A percentile compares a stretch with the other conserved stretches of the same genome.
Conservation (phyloP, 2,888 invertebrate genomes). For the Ichneumoninae sp. region DNA sequence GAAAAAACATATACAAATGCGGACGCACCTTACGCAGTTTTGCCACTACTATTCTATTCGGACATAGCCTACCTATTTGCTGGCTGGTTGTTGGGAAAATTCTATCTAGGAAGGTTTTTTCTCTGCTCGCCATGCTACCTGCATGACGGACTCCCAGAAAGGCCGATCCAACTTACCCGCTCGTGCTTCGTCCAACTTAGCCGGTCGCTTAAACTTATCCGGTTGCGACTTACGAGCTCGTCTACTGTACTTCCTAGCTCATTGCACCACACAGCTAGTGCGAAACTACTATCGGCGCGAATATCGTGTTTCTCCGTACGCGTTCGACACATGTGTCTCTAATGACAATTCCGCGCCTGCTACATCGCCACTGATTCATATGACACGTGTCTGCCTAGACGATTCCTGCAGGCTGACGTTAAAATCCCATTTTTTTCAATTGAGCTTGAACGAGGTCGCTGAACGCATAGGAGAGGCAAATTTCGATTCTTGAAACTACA, state of each 20-base stretch:
- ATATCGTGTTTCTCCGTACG: conserved; percentile 59
- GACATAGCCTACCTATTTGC: no score
- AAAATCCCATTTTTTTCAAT: conserved; percentile 5
- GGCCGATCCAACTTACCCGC: no score
- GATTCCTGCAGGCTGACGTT: conserved; percentile 1
- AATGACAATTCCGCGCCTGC: conserved; percentile 75
- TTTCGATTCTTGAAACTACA: not conserved
- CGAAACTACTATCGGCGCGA: not conserved
- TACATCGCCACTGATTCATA: conserved; percentile 76
- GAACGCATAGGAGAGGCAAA: not conserved
- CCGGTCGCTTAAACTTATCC: no score
- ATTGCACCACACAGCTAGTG: conserved; percentile 10
- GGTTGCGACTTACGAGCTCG: no score
- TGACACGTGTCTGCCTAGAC: conserved; percentile 70
- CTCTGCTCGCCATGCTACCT: no score
- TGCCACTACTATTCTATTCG: no score
- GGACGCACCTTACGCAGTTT: no score
- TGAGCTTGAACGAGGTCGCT: not conserved
- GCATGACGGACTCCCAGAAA: no score
- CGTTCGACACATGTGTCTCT: conserved; percentile 74
- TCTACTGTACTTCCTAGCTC: conserved; percentile 3
- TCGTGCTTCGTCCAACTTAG: no score
- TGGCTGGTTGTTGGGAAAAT: no score
- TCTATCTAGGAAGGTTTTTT: no score
- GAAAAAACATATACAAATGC: no score